Evolutionary conservation across 2,888 invertebrate genomes (phyloP), one percentile per base, ranked within the genome.

Genomic region (Drosophila prostipennis): DNA sequence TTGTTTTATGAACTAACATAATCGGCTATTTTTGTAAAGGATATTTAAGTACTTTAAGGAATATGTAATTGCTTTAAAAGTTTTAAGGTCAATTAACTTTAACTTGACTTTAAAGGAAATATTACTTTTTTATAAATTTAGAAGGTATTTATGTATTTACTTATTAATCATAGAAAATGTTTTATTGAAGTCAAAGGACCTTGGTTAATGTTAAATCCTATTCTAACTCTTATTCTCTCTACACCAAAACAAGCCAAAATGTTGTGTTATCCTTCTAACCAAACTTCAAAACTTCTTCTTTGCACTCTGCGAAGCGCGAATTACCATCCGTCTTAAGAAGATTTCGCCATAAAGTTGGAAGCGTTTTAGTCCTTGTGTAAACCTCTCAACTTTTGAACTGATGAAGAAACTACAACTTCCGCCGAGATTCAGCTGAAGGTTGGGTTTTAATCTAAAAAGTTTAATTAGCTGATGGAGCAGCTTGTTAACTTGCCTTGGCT

Each of bases 361-460:
- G 55, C 32, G 23, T 36, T 46, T 46, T 45, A 45, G 43, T 57
- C 55, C 55, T 39, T 39, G 37, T 54, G 43, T n/a, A 37, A 53
- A 53, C 32, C 29, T 32, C 37, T 32, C 32, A 40, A 64, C 63
- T 57, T 57, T 39, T n/a, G 10, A 37, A 36, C 36, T 34, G 34
- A 11, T 7, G 23, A 37, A 32, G 37, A 45, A 64, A 53, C 68
- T 67, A 45, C 36, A 23, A 45, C 64, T 64, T 64, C 36, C 53
- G 32, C 2, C 26, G 10, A 46, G 53, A 53, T 53, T 39, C 8
- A 53, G 37, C 19, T 26, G 16, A 26, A 34, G 52, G 51, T 58
- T 67, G 60, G 37, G 56, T 54, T 82, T 82, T 57, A 54, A 68
- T 58, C 43, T 58, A 42, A 26, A 70, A 68, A 70, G 71, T 65